A percentile compares a stretch with the other conserved stretches of the same genome.
Conservation (phyloP, 1,140 invertebrate genomes). For the Hyphantria cunea region DNA sequence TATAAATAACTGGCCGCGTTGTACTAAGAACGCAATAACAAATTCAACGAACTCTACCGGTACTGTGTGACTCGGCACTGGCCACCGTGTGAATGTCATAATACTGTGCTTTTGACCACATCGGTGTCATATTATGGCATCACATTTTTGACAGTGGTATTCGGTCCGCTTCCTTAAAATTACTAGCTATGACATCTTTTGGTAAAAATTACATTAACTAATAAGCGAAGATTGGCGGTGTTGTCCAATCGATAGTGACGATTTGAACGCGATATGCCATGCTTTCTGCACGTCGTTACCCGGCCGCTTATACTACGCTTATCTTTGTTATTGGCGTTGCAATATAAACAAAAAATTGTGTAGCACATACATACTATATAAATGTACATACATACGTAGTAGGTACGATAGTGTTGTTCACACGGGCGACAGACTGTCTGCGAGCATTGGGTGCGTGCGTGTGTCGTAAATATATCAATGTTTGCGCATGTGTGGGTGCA, state of each 20-base stretch:
- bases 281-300: constrained; percentile 6
- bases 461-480: constrained; percentile 65
- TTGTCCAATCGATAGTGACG: constrained; percentile 44
- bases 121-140: constrained; percentile 68
- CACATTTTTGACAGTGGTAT: constrained; percentile 59
- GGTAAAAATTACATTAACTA: constrained; percentile 31
- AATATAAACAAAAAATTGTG: constrained; percentile 72
- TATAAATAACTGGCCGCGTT: constrained; percentile 68
- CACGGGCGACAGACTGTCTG: constrained; percentile 79
- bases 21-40: constrained; percentile 79
- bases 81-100: constrained; percentile 77
- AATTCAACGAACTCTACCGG: constrained; percentile 81
- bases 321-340: constrained; percentile 52
- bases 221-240: constrained; percentile 27
- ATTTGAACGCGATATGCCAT: constrained; percentile 30
- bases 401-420: constrained; percentile 73
- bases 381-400: constrained; percentile 63
- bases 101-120: constrained; percentile 58
- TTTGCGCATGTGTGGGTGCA: constrained; percentile 62
- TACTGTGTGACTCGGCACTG: constrained; percentile 71
- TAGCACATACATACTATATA: constrained; percentile 46
- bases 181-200: constrained; percentile 37
- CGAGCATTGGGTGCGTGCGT: constrained; percentile 58
- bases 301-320: constrained; percentile 48
- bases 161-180: constrained; percentile 56